Base-by-base conservation (phyloP, 1,140 invertebrate genomes). In the Orius insidiosus region DNA sequence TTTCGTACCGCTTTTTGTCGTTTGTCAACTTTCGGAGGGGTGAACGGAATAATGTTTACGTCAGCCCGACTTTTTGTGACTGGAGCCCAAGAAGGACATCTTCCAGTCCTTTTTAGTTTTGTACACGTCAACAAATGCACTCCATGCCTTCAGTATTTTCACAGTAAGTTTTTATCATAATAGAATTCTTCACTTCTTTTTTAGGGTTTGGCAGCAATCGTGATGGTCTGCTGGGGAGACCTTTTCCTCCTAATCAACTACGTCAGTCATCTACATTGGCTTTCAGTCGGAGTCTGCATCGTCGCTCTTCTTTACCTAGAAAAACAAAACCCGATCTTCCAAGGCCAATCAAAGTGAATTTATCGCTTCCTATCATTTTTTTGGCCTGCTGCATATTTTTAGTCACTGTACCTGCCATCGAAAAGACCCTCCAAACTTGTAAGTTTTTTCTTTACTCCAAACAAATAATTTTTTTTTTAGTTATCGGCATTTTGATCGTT, bases 21-120 rank as follows among this genome's bases (percentile, higher is more conserved):
- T 88, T 0, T 93, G 31, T 79, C 76, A 9, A 78, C 75, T 0
- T 80, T 82, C 56, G 88, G 88, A 13, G 85, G 85, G 10, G 85
- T 92, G 0, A 94, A 94, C 60, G 88, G 89, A 10, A 85, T 90
- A 32, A 66, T 94, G 34, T 90, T 94, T 63, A 92, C 88, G 1
- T 85, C 86, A 2, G 81, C 84, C 1, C 69, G 77, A 55, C 68
- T 78, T 4, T 81, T 83, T 55, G 70, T 77, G 13, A 80, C 74
- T 3, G 85, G 84, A 6, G 77, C 82, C 1, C 76, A 85, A 53
- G 78, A 87, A 58, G 80, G 81, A 4, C 85, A 88, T 60, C 70
- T 90, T 60, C 85, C 85, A 0, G 68, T 71, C 43, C 68, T 88
- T 51, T 76, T 89, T 53, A 76, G 81, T 10, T 75, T 80, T 52